Base-by-base conservation (phyloP, 2,888 invertebrate species). In the Latrodectus elegans region DNA sequence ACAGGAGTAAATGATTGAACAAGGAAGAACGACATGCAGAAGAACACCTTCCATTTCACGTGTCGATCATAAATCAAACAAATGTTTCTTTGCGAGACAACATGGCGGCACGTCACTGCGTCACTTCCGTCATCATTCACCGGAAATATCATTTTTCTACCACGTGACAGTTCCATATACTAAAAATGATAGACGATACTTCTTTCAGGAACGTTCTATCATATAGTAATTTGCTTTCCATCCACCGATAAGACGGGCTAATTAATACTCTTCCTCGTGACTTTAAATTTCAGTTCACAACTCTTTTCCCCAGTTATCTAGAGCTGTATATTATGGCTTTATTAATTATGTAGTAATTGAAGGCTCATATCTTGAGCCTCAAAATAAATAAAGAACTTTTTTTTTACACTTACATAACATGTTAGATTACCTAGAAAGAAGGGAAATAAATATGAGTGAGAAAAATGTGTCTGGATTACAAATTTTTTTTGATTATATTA, bases 71-170 rank as follows among this genome's bases (percentile, higher is more conserved):
- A 53, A 74, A 74, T 74, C 73, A 55, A n/a, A n/a, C 72, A 49
- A 10, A 17, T 49, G 17, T 53, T 74, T 53, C 53, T 74, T 53
- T n/a, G 8, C 73, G 73, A 55, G 73, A 17, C 73, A 74, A 74
- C 73, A 53, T 74, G 53, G 55, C 73, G 73, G 73, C 73, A 74
- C 73, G 73, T 74, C 73, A 74, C 17, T n/a, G 55, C 73, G 55
- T 55, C 73, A 74, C 73, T 74, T 74, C 73, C 73, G 53, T 26
- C 73, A 74, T 74, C 73, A 55, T 53, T 74, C 73, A 74, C 73
- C 73, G 73, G 73, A 74, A 74, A 53, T 74, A 55, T 53, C 53
- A 53, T 74, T 74, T 15, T 74, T 74, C 73, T 55, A 22, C 51
- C 15, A 17, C 51, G n/a, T 74, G 73, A 74, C 73, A 74, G 53